phyloP scores from a whole-genome alignment of 2,797 vertebrate genomes.

The Clamator glandarius region DNA sequence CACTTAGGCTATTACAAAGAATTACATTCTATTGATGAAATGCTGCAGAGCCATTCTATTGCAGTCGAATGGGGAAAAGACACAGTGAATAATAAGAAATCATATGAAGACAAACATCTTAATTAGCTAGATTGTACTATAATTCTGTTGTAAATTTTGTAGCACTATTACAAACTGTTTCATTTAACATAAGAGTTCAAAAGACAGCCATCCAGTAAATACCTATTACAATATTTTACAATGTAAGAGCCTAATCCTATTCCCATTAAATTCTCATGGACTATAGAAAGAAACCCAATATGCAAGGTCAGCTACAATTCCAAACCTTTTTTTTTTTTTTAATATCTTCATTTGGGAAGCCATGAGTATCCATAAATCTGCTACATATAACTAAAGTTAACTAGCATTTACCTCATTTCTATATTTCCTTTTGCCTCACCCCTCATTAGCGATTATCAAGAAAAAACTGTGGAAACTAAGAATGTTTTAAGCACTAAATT shows the following conservation, averaged over 20 bases:
- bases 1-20: conserved; percentile 62
- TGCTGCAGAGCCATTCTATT: conserved; percentile 27
- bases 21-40: conserved; percentile 54
- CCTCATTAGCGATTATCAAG: neutral
- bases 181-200: conserved; percentile 8
- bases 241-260: neutral
- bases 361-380: neutral
- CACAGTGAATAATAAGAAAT: conserved; percentile 49
- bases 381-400: neutral
- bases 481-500: neutral
- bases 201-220: neutral
- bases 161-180: neutral
- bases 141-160: conserved; percentile 48
- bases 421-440: neutral
- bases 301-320: neutral
- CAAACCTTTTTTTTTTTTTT: neutral
- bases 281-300: neutral
- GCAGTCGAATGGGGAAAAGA: conserved; percentile 46
- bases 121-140: conserved; percentile 51
- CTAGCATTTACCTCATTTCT: neutral
- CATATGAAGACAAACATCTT: conserved; percentile 60
- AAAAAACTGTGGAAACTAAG: neutral
- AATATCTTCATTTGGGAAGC: neutral
- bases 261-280: neutral
- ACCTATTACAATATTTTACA: neutral